Evolutionary conservation across 2,113 vertebrate species (phyloP).

Genomic region (Epinephelus moara): DNA sequence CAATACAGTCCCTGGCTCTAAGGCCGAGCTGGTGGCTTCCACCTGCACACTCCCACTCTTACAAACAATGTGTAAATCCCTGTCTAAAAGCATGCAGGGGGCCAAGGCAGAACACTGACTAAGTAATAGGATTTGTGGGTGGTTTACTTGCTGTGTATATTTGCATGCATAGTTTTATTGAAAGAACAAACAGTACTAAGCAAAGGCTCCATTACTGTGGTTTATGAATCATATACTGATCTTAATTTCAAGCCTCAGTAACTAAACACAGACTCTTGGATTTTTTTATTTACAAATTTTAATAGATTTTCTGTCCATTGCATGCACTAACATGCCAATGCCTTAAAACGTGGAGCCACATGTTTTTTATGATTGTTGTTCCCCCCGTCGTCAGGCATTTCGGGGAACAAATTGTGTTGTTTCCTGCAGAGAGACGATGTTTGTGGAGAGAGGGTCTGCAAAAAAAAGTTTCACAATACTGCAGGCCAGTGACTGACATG

Average conservation of each 20-base stretch:
- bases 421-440: background rate
- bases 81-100: constrained; percentile 6
- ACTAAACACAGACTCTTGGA: constrained; percentile 49
- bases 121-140: constrained; percentile 40
- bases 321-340: background rate
- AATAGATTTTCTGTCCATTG: constrained; percentile 33
- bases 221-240: constrained; percentile 67
- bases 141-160: constrained; percentile 43
- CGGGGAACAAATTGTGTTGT: constrained; percentile 20
- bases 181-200: constrained; percentile 58
- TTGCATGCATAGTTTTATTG: constrained; percentile 54
- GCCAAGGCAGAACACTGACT: constrained; percentile 36
- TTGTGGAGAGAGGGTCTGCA: background rate
- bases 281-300: constrained; percentile 21
- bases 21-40: constrained; percentile 26
- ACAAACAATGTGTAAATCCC: constrained; percentile 40
- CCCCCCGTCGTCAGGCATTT: constrained; percentile 24
- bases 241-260: constrained; percentile 63
- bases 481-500: background rate
- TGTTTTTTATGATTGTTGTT: constrained; percentile 32
- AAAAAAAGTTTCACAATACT: background rate
- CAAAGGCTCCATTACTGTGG: constrained; percentile 44
- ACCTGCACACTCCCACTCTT: constrained; percentile 37
- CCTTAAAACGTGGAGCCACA: constrained; percentile 20
- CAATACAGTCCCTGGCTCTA: constrained; percentile 24